Percentiles rank a stretch among this genome's conserved stretches.
Conservation (phyloP, 2,888 invertebrate species). For the Harpalus rubripes region DNA sequence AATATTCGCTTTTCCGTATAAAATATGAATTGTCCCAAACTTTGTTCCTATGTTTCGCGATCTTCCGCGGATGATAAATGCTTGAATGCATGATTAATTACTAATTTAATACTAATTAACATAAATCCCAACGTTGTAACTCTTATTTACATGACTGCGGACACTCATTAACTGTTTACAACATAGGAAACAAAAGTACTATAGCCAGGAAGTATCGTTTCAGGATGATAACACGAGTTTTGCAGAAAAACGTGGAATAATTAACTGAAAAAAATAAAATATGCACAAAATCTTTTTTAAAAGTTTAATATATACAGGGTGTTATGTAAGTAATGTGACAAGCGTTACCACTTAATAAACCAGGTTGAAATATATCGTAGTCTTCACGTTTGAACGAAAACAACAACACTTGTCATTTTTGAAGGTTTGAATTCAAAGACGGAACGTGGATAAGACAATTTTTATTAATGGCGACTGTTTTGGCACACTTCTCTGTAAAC, state of each 20-base stretch:
- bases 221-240: not conserved
- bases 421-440: too few species aligned
- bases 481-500: too few species aligned
- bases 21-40: constrained; percentile 7
- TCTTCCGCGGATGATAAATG: not conserved
- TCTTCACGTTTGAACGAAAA: too few species aligned
- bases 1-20: constrained; percentile 2
- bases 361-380: too few species aligned
- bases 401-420: too few species aligned
- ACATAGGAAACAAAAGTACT: not conserved
- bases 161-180: constrained; percentile 32
- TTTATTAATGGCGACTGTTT: too few species aligned
- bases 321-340: too few species aligned
- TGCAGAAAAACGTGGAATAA: too few species aligned
- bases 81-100: constrained; percentile 25
- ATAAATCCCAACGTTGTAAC: constrained; percentile 36
- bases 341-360: too few species aligned
- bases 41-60: not conserved
- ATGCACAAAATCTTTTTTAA: not conserved
- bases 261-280: not conserved
- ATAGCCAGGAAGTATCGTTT: not conserved
- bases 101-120: constrained; percentile 47
- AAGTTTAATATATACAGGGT: too few species aligned
- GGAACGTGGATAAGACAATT: too few species aligned
- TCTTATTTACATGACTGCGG: constrained; percentile 32